These are phyloP conservation scores for Rhaphigaster nebulosa DNA, from an alignment of 2,888 invertebrate genomes.

Conservation along the genomic window DNA sequence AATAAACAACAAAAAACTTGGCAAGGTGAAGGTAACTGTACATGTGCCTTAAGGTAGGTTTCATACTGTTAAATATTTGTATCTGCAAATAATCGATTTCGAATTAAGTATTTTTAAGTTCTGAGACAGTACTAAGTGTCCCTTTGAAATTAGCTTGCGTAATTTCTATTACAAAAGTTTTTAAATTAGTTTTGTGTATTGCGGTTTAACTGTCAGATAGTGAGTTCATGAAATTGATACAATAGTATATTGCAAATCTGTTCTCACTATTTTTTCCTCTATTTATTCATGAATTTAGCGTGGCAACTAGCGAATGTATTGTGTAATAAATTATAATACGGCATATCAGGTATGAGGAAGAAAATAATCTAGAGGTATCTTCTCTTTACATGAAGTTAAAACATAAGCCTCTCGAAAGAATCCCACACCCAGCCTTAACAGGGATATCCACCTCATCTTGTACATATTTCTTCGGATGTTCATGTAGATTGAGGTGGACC, in stretches of 20 bases:
- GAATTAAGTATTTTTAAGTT: neutral
- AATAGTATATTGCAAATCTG: neutral
- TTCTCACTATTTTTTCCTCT: neutral
- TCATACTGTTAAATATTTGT: neutral
- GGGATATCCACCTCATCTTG: no score
- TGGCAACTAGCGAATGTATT: neutral
- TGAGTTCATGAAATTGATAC: neutral
- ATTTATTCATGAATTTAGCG: neutral
- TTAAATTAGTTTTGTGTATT: neutral
- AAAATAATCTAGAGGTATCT: no score
- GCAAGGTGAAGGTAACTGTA: neutral
- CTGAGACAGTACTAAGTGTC: no score
- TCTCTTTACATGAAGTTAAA: no score
- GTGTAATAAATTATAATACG: neutral
- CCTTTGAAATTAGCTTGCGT: neutral
- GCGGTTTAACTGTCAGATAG: neutral
- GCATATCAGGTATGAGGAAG: no score
- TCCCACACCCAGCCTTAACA: no score
- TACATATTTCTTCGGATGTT: no score
- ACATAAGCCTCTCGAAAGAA: no score
- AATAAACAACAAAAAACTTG: neutral
- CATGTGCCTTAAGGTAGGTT: constrained; percentile 1
- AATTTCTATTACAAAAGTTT: neutral
- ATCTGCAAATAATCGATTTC: neutral
- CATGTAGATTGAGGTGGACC: no score